Conservation (phyloP, 2,113 vertebrate genomes). For the Pogonocichla stellata region DNA sequence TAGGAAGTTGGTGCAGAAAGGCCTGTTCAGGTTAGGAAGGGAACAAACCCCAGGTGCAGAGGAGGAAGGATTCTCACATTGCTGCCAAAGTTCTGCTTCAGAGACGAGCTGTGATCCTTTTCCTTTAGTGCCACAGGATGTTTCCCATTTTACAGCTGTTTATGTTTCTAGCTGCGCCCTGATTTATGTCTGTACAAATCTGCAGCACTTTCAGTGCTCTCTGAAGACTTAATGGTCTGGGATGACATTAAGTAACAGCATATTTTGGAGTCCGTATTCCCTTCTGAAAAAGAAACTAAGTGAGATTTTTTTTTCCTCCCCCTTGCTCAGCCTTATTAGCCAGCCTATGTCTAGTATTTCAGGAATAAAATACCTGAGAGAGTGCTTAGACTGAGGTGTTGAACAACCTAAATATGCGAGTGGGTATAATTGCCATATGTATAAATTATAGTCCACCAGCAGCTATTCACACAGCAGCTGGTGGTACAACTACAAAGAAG, state of each 20-base stretch:
- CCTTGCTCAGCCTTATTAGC: neutral
- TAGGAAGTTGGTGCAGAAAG: neutral
- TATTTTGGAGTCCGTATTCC: neutral
- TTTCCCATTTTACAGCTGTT: neutral
- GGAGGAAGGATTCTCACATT: neutral
- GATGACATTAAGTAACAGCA: accelerated
- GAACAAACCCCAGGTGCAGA: accelerated
- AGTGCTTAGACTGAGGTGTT: neutral
- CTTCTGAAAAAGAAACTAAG: neutral
- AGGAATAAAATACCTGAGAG: neutral
- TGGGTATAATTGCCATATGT: accelerated
- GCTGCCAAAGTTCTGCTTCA: neutral
- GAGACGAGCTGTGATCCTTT: neutral
- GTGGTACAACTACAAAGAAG: neutral
- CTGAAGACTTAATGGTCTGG: neutral
- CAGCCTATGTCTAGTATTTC: neutral
- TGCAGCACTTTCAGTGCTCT: neutral
- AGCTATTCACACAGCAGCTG: neutral
- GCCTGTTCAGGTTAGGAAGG: neutral
- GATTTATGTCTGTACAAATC: neutral
- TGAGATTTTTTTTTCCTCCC: neutral
- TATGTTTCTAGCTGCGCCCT: neutral
- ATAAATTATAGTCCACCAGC: neutral
- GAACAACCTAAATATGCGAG: neutral
- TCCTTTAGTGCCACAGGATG: neutral